Conservation (phyloP, 1,140 invertebrate species). For the Meloidogyne exigua region DNA sequence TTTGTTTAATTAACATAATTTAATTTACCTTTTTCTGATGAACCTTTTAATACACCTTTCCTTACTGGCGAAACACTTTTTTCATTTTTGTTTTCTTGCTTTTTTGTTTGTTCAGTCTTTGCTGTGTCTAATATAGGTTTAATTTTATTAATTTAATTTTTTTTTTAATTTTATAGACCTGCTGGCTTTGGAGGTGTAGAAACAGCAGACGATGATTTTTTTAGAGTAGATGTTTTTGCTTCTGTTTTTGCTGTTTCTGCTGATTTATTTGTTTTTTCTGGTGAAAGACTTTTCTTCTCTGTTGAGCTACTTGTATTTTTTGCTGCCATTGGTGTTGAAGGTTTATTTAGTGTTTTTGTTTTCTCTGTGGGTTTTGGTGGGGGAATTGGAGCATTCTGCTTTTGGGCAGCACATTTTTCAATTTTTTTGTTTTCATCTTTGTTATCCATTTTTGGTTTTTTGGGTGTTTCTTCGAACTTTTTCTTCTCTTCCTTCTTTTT, state of each 20-base stretch:
- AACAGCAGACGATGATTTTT: not conserved
- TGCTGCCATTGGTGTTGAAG: not conserved
- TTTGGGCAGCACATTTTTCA: no score
- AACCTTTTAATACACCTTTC: not conserved
- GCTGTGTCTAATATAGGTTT: not conserved
- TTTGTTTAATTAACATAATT: not conserved
- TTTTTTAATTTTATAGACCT: no score
- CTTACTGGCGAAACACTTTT: not conserved
- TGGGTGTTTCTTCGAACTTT: not conserved
- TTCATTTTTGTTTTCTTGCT: not conserved
- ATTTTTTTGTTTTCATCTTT: not conserved
- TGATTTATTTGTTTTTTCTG: not conserved
- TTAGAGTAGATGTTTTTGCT: not conserved
- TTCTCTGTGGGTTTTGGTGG: not conserved
- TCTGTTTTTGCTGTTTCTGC: not conserved
- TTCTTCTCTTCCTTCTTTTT: constrained; percentile 26
- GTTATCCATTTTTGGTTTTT: not conserved
- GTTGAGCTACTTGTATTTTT: not conserved
- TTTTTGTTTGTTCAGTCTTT: not conserved
- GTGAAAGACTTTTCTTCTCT: not conserved
- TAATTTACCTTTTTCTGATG: not conserved
- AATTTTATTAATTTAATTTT: no score
- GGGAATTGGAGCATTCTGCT: not conserved
- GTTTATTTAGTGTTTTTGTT: not conserved
- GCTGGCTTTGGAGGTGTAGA: not conserved